phyloP scores from a whole-genome alignment of 2,797 vertebrate genomes.

The Limnodromus scolopaceus region DNA sequence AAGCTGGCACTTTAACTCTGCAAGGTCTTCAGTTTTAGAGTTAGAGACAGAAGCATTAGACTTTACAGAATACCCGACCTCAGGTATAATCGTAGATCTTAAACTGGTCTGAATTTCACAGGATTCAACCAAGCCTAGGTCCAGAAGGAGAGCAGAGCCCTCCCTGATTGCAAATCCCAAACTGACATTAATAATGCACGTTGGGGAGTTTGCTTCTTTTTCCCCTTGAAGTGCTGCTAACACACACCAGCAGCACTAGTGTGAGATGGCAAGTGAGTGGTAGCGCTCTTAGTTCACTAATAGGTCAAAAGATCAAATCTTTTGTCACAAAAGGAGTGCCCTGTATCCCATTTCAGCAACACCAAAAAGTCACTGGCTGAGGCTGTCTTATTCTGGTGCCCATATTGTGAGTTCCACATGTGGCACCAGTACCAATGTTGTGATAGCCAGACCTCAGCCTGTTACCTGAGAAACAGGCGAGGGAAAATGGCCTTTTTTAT shows the following conservation, averaged over 20 bases:
- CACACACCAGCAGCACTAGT: fast-evolving
- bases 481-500: background rate
- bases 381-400: background rate
- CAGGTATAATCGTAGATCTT: background rate
- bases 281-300: background rate
- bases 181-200: background rate
- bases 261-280: fast-evolving
- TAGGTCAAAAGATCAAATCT: background rate
- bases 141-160: background rate
- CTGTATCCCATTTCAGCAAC: background rate
- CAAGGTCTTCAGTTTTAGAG: background rate
- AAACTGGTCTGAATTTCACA: background rate
- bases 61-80: background rate
- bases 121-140: background rate
- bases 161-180: background rate
- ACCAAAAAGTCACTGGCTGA: background rate
- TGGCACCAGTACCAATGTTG: background rate
- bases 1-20: background rate
- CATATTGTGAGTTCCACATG: background rate
- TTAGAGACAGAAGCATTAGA: background rate
- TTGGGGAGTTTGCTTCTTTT: background rate
- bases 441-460: background rate
- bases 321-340: background rate
- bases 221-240: background rate
- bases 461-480: background rate